phyloP scores from a whole-genome alignment of 1,140 invertebrate species.

The Eciton burchellii region DNA sequence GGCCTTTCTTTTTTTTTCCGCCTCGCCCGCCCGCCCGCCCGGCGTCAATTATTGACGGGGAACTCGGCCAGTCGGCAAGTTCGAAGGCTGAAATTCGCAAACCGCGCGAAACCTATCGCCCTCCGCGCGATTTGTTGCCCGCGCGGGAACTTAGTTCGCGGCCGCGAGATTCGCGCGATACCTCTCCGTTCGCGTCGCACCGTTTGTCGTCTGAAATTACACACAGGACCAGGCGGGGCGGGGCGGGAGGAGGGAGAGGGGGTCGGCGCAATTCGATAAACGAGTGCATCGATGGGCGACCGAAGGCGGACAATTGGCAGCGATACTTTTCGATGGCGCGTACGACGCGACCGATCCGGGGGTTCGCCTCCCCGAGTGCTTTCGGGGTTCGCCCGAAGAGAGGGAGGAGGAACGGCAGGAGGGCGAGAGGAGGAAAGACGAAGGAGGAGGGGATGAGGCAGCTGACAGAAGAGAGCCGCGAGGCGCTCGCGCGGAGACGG shows the following conservation, averaged over 20 bases:
- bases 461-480: neutral
- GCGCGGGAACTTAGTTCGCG: neutral
- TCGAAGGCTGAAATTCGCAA: constrained; percentile 52
- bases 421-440: neutral
- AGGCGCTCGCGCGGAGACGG: too few species aligned
- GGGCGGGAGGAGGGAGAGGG: too few species aligned
- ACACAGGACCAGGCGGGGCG: neutral
- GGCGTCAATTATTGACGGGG: constrained; percentile 58
- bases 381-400: constrained; percentile 67
- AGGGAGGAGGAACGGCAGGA: constrained; percentile 49
- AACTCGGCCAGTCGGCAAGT: constrained; percentile 57
- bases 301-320: constrained; percentile 78
- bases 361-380: constrained; percentile 80
- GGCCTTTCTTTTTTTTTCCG: constrained; percentile 54
- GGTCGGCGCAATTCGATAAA: constrained; percentile 80
- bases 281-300: constrained; percentile 74
- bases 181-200: neutral
- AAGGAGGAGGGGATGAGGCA: too few species aligned
- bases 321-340: constrained; percentile 80
- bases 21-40: constrained; percentile 35
- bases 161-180: neutral
- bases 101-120: constrained; percentile 21
- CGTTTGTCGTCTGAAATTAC: constrained; percentile 34
- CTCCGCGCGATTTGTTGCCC: constrained; percentile 43
- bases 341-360: constrained; percentile 78